Conservation (phyloP, 2,113 vertebrate species). For the Etia nguti region DNA sequence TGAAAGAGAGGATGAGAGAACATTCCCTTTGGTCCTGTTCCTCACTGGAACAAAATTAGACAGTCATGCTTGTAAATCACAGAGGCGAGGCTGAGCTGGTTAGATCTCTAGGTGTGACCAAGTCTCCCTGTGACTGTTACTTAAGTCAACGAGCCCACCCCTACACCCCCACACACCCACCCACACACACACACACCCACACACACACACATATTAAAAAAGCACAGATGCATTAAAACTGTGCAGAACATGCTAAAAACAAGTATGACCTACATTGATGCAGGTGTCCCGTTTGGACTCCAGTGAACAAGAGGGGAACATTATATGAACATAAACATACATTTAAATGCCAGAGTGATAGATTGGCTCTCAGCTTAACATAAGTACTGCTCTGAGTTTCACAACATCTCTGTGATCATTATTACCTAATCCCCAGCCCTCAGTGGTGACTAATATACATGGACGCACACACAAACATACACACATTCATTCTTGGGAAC, state of each 20-base stretch:
- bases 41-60: slow-evolving; percentile 5
- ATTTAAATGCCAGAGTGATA: slow-evolving; percentile 35
- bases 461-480: not conserved
- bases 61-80: not conserved
- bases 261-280: not conserved
- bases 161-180: not conserved
- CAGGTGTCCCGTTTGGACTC: not conserved
- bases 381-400: slow-evolving; percentile 17
- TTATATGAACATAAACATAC: not conserved
- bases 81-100: not conserved
- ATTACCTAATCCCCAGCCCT: slow-evolving; percentile 17
- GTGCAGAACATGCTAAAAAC: not conserved
- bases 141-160: not conserved
- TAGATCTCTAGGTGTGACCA: slow-evolving; percentile 11
- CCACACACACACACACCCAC: not conserved
- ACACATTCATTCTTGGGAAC: not conserved
- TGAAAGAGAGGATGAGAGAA: slow-evolving; percentile 10
- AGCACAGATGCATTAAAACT: not conserved
- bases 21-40: slow-evolving; percentile 5
- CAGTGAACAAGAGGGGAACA: not conserved
- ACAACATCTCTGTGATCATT: slow-evolving; percentile 18
- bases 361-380: slow-evolving; percentile 9
- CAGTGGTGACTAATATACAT: not conserved
- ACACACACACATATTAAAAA: not conserved
- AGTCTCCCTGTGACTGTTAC: not conserved